Percentiles rank a stretch among this genome's conserved stretches.
Conservation (phyloP, 2,888 invertebrate species). For the Lordiphosa andalusiaca region DNA sequence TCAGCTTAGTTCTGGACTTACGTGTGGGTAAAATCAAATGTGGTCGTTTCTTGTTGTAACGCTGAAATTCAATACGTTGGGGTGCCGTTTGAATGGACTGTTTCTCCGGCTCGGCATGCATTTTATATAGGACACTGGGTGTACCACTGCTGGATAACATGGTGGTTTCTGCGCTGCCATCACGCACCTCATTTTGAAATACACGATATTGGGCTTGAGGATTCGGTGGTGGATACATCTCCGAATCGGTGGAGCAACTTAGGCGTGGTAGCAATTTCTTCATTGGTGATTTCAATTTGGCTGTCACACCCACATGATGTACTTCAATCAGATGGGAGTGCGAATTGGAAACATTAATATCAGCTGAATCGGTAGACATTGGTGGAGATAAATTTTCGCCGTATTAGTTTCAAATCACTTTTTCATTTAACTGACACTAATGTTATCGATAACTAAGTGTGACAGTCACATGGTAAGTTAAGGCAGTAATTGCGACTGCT, state of each 20-base stretch:
- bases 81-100: constrained; percentile 47
- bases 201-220: constrained; percentile 58
- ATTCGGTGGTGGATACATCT: constrained; percentile 43
- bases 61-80: constrained; percentile 76
- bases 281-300: constrained; percentile 74
- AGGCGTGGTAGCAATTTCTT: constrained; percentile 64
- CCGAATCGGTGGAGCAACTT: constrained; percentile 73
- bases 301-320: constrained; percentile 78
- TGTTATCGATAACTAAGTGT: neutral
- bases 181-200: constrained; percentile 42
- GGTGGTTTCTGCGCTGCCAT: constrained; percentile 35
- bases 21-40: constrained; percentile 28
- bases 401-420: neutral
- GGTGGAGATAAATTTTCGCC: neutral
- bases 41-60: constrained; percentile 52
- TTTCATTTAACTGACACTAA: constrained; percentile 9
- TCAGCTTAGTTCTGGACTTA: constrained; percentile 12
- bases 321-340: constrained; percentile 74
- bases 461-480: too few species aligned
- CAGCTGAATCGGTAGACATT: constrained; percentile 70
- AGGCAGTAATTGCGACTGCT: too few species aligned
- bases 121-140: constrained; percentile 70
- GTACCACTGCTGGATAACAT: constrained; percentile 17
- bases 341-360: constrained; percentile 51
- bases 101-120: constrained; percentile 61